Evolutionary conservation across 1,140 invertebrate species (phyloP).

Genomic region (Hyles vespertilio): DNA sequence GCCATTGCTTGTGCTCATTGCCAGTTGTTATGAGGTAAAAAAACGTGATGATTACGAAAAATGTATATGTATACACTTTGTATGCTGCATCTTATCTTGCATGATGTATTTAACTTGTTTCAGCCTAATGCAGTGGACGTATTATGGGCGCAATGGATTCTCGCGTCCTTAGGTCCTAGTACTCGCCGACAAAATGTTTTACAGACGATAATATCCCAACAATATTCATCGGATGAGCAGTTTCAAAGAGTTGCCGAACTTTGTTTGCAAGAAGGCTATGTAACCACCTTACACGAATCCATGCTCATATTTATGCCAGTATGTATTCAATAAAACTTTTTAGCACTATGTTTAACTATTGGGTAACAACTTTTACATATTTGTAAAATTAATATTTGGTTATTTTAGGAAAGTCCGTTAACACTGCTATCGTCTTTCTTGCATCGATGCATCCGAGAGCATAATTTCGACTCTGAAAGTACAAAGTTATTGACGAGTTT

Average conservation of each 20-base stretch:
- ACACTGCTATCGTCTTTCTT: slow-evolving; percentile 72
- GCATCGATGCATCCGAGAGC: slow-evolving; percentile 48
- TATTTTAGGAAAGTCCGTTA: slow-evolving; percentile 77
- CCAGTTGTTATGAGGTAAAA: slow-evolving; percentile 81
- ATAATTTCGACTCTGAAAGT: slow-evolving; percentile 49
- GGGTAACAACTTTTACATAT: slow-evolving; percentile 1
- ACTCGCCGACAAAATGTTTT: slow-evolving; percentile 45
- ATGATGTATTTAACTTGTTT: slow-evolving; percentile 19
- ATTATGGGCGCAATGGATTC: slow-evolving; percentile 80
- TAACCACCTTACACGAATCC: slow-evolving; percentile 76
- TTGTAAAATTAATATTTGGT: slow-evolving; percentile 15
- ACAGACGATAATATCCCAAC: slow-evolving; percentile 46
- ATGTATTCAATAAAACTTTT: slow-evolving; percentile 33
- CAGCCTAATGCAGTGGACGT: slow-evolving; percentile 80
- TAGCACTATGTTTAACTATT: not conserved
- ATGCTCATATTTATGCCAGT: slow-evolving; percentile 81
- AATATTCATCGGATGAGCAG: slow-evolving; percentile 36
- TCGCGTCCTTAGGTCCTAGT: slow-evolving; percentile 54
- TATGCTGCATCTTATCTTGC: not conserved
- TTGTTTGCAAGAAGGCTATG: slow-evolving; percentile 71
- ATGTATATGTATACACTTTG: no score
- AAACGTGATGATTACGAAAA: no score
- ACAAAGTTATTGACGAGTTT: slow-evolving; percentile 44
- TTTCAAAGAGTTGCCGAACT: slow-evolving; percentile 74
- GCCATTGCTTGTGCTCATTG: slow-evolving; percentile 79